Evolutionary conservation across 1,140 invertebrate genomes (phyloP).

Genomic region (Drosophila tristis): DNA sequence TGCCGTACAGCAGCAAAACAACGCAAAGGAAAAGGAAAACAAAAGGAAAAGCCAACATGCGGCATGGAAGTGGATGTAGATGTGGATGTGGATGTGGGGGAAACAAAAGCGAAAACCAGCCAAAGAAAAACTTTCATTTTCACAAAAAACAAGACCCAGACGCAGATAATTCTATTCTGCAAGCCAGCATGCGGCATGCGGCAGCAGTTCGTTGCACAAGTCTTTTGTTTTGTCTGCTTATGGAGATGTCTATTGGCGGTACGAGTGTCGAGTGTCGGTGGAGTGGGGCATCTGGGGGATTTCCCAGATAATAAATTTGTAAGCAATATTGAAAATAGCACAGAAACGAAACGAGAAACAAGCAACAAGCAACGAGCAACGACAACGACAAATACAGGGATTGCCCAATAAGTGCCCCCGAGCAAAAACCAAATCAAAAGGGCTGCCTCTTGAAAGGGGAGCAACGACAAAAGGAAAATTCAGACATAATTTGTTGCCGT

Average conservation of each 20-base stretch:
- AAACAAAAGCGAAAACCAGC: conserved; percentile 55
- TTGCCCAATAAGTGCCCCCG: conserved; percentile 74
- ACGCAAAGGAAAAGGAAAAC: conserved; percentile 3
- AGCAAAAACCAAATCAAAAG: conserved; percentile 59
- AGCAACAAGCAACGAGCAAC: conserved; percentile 16
- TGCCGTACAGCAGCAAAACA: conserved; percentile 10
- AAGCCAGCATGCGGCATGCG: conserved; percentile 17
- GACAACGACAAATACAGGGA: conserved; percentile 39
- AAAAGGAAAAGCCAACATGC: conserved; percentile 23
- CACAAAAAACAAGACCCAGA: conserved; percentile 39
- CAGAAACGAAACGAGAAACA: conserved; percentile 33
- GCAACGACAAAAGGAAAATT: conserved; percentile 70
- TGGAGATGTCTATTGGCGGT: conserved; percentile 38
- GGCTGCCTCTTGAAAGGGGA: conserved; percentile 25
- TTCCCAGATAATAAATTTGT: conserved; percentile 81
- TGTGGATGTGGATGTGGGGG: conserved; percentile 59
- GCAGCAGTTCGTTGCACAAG: conserved; percentile 74
- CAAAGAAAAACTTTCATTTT: conserved; percentile 76
- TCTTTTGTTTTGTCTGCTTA: conserved; percentile 68
- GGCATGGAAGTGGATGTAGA: conserved; percentile 66
- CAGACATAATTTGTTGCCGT: conserved; percentile 74
- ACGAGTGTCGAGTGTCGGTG: neutral
- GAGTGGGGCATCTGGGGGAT: conserved; percentile 8
- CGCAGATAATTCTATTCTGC: conserved; percentile 46
- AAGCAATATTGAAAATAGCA: conserved; percentile 75